Conservation (phyloP, 1,140 invertebrate genomes). For the Dreissena rostriformis region DNA sequence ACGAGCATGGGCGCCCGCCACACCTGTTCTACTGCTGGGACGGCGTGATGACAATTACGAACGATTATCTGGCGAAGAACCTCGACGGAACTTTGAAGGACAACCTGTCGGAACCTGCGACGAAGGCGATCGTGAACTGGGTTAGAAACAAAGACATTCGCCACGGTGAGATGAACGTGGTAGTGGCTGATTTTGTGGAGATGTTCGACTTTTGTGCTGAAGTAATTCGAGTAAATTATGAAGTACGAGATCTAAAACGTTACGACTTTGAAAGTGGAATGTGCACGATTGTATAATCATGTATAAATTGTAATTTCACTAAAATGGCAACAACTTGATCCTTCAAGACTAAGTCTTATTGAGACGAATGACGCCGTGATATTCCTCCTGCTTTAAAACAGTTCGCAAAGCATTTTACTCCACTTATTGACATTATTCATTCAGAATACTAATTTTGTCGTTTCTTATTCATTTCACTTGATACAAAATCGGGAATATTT, state of each 20-base stretch:
- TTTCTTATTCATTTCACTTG: too few species aligned
- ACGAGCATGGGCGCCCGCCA: conserved; percentile 14
- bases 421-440: too few species aligned
- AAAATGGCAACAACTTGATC: too few species aligned
- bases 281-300: conserved; percentile 1
- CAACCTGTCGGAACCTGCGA: conserved; percentile 10
- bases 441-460: too few species aligned
- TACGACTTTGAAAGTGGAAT: conserved; percentile 27
- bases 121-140: conserved; percentile 25
- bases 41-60: conserved; percentile 17
- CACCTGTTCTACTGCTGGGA: conserved; percentile 27
- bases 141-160: conserved; percentile 31
- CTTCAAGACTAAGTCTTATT: too few species aligned
- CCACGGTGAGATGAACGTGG: conserved; percentile 12
- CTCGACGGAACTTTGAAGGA: conserved; percentile 20
- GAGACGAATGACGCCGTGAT: too few species aligned
- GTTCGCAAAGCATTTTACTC: too few species aligned
- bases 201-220: conserved; percentile 24
- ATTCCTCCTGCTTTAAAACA: too few species aligned
- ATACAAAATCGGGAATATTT: too few species aligned
- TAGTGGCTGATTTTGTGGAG: conserved; percentile 47
- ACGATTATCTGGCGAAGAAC: conserved; percentile 3
- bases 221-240: conserved; percentile 21
- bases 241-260: background rate
- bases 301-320: too few species aligned